phyloP scores from a whole-genome alignment of 2,797 vertebrate genomes.

The Anomalospiza imberbis region DNA sequence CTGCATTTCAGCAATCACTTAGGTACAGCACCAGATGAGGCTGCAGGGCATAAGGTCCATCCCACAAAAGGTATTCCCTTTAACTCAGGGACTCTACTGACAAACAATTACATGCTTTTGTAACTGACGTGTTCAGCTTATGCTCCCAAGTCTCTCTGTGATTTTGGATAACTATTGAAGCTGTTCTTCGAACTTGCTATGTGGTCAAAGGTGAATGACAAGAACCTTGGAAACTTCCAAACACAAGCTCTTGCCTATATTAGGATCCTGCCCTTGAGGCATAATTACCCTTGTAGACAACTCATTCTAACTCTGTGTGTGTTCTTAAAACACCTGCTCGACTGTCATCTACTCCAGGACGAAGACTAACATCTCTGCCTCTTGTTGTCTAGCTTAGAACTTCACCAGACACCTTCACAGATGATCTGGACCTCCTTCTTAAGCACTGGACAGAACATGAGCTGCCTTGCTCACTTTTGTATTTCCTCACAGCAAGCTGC shows the following conservation, averaged over 20 bases:
- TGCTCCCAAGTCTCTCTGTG: background rate
- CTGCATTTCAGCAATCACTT: background rate
- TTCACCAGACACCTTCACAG: background rate
- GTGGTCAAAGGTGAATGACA: background rate
- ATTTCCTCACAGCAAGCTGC: background rate
- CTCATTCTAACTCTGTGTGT: background rate
- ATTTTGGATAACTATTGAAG: background rate
- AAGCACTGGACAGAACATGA: background rate
- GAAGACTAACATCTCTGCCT: background rate
- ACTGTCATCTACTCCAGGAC: background rate
- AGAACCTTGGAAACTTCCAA: background rate
- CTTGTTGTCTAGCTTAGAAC: background rate
- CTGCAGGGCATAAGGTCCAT: background rate
- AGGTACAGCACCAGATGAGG: fast-evolving
- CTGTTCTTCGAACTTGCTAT: background rate
- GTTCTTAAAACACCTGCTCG: background rate
- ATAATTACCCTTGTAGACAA: background rate
- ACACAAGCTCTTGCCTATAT: background rate
- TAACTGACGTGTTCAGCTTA: background rate
- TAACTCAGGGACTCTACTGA: background rate
- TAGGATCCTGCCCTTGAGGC: background rate
- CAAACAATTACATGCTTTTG: background rate
- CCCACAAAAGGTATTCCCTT: background rate
- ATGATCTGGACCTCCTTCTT: background rate
- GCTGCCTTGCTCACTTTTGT: background rate